Evolutionary conservation across 2,113 vertebrate species (phyloP), one percentile per base, ranked within the genome.

Genomic region (Caranx melampygus): DNA sequence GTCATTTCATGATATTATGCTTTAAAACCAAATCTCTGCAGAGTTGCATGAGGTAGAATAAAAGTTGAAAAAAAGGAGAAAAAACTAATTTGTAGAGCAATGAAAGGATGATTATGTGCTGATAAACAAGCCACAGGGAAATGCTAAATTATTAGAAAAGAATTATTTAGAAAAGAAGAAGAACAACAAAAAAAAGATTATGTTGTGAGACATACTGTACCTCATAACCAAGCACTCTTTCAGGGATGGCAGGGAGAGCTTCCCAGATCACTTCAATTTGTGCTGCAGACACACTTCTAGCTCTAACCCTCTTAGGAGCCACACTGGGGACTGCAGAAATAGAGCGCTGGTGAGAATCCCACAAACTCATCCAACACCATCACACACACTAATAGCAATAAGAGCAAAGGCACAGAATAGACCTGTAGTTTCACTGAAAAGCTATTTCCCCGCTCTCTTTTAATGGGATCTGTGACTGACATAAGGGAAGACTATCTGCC

Each of bases 161-260:
- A 26, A 33, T 65, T 64, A 52, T 78, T 72, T 45, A 18, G 49
- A 47, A 35, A 62, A 62, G 8, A 64, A n/a, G 12, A 21, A 47
- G 20, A 11, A 42, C 2, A 45, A 57, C 9, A 31, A 45, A 64
- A 75, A 59, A 47, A 70, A 9, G 5, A 72, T 82, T 65, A 68
- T 47, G 14, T 18, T 57, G 64, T 37, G 59, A 78, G 57, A 72
- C 45, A 47, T 47, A 57, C 59, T 73, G 72, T 93, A 99, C 98
- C 97, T 99, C 97, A 10, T 97, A 98, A 87, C 98, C 98, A 11
- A 98, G 96, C 70, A 99, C 94, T 90, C 95, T 95, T 52, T 97
- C 97, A 57, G 96, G 94, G 26, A 94, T 94, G 91, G 93, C 94
- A 7, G 95, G 95, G 21, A 97, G 89, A 58, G 94, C 81, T 4